Base-by-base conservation (phyloP, 2,113 vertebrate species). In the Phrynosoma blainvillii region DNA sequence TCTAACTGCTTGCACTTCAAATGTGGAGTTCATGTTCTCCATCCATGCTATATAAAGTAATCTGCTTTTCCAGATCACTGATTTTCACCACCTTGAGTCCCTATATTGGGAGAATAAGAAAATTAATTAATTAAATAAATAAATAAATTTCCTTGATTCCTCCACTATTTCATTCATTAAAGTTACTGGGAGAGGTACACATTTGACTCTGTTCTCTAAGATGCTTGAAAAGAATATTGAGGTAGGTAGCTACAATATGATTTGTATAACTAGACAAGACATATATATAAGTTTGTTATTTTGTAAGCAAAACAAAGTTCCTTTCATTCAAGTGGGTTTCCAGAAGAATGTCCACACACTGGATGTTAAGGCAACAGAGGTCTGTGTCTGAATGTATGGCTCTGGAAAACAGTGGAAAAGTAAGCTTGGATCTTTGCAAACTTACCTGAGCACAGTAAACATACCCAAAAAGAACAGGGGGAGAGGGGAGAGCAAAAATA, bases 281-380 rank as follows among this genome's bases (percentile, higher is more conserved):
- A 2, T 59, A 30, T 32, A 7, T 3, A 6, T 30, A 66, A 52
- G 11, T 23, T 70, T 36, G 9, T 77, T 76, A 23, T 54, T 42
- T 5, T 56, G 32, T 4, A 81, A 36, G 11, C n/a, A 65, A 42
- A 68, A 76, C 56, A 81, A 52, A 56, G 62, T 54, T 62, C 59
- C 42, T 76, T 82, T 82, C 70, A 76, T n/a, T 68, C 21, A 4
- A 23, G 47, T 36, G 10, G 47, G 52, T 25, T 25, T 78, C 42
- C 59, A 36, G 68, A 40, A 21, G 73, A 89, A n/a, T 78, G 47
- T 8, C 59, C 79, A 89, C 79, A 89, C 25, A 54, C n/a, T n/a
- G 78, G 56, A 74, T 85, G 52, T 80, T 79, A 79, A 79, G 30
- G 36, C 47, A 79, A 82, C 8, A 82, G 12, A 89, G 79, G 66